Evolutionary conservation across 2,888 invertebrate genomes (phyloP).

Genomic region (Hirtodrosophila alboralis): DNA sequence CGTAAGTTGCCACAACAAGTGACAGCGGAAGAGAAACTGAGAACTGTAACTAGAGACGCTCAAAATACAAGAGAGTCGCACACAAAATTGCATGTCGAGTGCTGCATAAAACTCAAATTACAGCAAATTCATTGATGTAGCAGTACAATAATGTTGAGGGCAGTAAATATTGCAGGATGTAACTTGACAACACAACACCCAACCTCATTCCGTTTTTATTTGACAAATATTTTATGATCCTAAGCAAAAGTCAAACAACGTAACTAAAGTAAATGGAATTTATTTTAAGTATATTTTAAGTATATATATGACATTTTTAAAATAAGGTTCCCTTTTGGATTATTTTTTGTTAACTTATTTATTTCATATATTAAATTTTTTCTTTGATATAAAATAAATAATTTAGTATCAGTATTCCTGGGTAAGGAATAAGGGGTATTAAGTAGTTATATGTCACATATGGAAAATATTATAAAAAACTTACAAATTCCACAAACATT

Average conservation of each 20-base stretch:
- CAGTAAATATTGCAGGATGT: no score
- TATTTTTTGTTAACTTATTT: no score
- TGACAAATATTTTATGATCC: conserved; percentile 40
- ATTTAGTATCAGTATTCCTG: no score
- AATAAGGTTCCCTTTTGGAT: no score
- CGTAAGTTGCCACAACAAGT: conserved; percentile 19
- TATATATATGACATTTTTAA: no score
- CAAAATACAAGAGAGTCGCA: conserved; percentile 36
- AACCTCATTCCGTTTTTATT: conserved; percentile 45
- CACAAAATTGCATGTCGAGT: conserved; percentile 72
- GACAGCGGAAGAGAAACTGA: not conserved
- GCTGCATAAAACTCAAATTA: conserved; percentile 70
- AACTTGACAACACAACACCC: no score
- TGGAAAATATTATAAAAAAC: no score
- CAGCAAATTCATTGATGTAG: conserved; percentile 47
- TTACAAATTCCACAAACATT: no score
- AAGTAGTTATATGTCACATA: no score
- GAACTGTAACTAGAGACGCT: conserved; percentile 63
- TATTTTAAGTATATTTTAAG: not conserved
- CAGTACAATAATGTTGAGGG: conserved; percentile 13
- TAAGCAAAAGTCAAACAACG: conserved; percentile 5
- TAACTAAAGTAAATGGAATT: not conserved
- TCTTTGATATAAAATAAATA: no score
- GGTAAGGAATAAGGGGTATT: no score
- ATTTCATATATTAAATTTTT: no score